phyloP scores from a whole-genome alignment of 2,113 vertebrate genomes.

The Entelurus aequoreus region DNA sequence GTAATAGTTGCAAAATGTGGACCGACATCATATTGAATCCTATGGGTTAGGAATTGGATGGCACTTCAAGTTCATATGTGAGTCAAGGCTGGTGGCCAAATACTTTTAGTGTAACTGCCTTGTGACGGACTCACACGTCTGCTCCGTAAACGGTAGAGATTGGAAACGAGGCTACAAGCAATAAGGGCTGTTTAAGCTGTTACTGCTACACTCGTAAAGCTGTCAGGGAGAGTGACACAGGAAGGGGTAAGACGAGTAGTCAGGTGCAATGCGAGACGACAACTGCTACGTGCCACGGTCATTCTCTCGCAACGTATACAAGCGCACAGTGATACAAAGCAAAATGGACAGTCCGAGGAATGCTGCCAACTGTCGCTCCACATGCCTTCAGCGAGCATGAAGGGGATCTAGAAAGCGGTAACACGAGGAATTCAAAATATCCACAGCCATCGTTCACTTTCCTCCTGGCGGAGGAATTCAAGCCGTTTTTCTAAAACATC shows the following conservation, averaged over 20 bases:
- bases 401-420: constrained; percentile 55
- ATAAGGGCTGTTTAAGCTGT: too few species aligned
- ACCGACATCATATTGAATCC: too few species aligned
- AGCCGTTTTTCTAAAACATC: constrained; percentile 50
- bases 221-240: too few species aligned
- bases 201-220: too few species aligned
- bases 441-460: constrained; percentile 60
- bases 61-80: too few species aligned
- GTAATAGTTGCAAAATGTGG: too few species aligned
- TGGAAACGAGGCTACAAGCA: too few species aligned
- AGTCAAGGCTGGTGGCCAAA: too few species aligned
- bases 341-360: constrained; percentile 28
- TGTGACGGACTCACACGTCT: too few species aligned
- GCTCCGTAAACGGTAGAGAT: too few species aligned
- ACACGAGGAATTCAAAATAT: constrained; percentile 54
- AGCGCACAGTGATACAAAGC: constrained; percentile 27
- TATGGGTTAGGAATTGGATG: too few species aligned
- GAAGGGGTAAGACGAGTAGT: constrained; percentile 27
- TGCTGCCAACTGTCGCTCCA: constrained; percentile 55
- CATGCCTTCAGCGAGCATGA: constrained; percentile 24
- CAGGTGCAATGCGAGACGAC: constrained; percentile 55
- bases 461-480: constrained; percentile 53
- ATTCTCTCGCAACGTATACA: constrained; percentile 23
- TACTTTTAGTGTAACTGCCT: too few species aligned
- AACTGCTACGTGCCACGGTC: constrained; percentile 40